Percentiles rank a stretch among this genome's conserved stretches.
Evolutionary conservation across 64 coral and sea anemone genomes (phyloP).

Genomic region (Acropora tenuis): DNA sequence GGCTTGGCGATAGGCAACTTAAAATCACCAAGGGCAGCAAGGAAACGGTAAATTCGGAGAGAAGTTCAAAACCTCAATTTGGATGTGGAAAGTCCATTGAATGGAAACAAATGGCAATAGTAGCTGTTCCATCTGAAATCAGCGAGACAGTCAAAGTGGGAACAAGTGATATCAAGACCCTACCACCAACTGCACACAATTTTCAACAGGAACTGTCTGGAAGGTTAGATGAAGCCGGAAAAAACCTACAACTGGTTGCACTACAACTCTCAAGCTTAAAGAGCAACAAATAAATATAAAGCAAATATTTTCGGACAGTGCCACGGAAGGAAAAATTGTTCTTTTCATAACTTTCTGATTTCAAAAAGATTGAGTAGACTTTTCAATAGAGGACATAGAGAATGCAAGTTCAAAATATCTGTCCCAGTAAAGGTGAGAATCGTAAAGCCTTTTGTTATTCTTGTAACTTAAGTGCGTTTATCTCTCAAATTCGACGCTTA

Average conservation of each 20-base stretch:
- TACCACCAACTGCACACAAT: constrained; percentile 7
- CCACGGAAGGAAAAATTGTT: too few relatives aligned
- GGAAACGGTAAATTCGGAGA: neutral
- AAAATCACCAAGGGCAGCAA: neutral
- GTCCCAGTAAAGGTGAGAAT: too few relatives aligned
- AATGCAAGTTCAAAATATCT: too few relatives aligned
- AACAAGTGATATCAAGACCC: neutral
- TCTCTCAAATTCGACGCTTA: too few relatives aligned
- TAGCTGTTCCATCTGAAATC: constrained; percentile 45
- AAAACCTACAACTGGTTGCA: neutral
- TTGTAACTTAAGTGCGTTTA: too few relatives aligned
- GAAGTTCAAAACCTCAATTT: neutral
- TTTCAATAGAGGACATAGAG: too few relatives aligned
- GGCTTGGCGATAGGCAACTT: neutral
- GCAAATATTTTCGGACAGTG: too few relatives aligned
- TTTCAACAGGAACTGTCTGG: neutral
- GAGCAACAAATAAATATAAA: neutral
- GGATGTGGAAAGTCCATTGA: constrained; percentile 23
- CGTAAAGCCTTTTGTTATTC: too few relatives aligned
- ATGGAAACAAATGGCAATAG: constrained; percentile 21
- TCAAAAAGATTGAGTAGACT: too few relatives aligned
- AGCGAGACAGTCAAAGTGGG: constrained; percentile 37
- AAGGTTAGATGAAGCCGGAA: too few relatives aligned
- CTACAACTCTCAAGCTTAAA: neutral
- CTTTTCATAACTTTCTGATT: too few relatives aligned